Base-by-base conservation (phyloP, 2,797 vertebrate species). In the Myotis pilosus region DNA sequence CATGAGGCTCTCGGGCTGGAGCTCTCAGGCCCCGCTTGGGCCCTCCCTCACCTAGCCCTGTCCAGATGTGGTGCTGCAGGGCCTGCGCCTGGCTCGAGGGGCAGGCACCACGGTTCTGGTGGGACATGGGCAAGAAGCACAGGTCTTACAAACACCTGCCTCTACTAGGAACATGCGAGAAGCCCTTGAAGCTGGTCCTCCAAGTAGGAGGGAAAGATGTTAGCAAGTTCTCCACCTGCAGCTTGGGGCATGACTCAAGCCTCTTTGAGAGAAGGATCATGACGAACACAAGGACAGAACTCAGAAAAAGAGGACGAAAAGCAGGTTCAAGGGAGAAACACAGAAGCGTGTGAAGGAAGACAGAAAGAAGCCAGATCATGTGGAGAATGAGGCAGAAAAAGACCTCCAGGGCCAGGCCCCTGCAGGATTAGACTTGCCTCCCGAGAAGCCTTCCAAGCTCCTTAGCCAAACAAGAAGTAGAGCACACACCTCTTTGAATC, bases 401-500 rank as follows among this genome's bases (percentile, higher is more conserved):
- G 98, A 98, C 30, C 97, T 99, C 47, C 99, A 98, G 68, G 98
- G 98, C 97, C 99, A 99, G 91, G 98, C 98, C 72, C 99, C 99
- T 0, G 36, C 99, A 68, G 98, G 99, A 15, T 98, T 99, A 74
- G 99, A 99, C 91, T 75, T 98, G 89, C 97, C 98, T 75, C 98
- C 98, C 86, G 98, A 99, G 96, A 98, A 99, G 96, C 96, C 98
- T 51, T 94, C 99, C 98, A 0, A 98, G 98, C 95, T 98, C 98
- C 80, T 97, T 99, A 96, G 98, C 99, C 91, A 99, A 99, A 97
- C 98, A 44, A 44, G 99, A 44, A 44, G 99, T 99, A 97, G 99
- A 99, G 97, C 99, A 99, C 98, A 99, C 99, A 10, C 99, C 99
- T 17, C 99, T 76, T 98, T 99, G 97, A 99, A 99, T 97, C 99